These are phyloP conservation scores for Phocoena phocoena DNA, from an alignment of 2,113 vertebrate species.

Conservation along the genomic window DNA sequence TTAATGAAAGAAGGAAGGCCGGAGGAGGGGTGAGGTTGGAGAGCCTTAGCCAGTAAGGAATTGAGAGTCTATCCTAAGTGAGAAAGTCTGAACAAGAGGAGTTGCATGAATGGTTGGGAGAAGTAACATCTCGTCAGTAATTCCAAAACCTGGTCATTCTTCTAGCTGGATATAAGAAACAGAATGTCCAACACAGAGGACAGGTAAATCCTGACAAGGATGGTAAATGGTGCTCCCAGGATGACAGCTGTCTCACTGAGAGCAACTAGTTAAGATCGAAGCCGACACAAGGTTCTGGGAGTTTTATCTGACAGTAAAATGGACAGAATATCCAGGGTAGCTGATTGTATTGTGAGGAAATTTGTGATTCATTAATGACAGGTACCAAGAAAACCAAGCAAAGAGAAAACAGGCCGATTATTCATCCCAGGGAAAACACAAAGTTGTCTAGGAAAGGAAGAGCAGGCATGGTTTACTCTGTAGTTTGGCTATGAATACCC, in stretches of 20 bases:
- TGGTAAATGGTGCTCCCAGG: background rate
- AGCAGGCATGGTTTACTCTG: too few relatives aligned
- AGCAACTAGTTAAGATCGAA: background rate
- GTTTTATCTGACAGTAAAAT: background rate
- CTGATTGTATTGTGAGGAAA: background rate
- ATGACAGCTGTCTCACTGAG: background rate
- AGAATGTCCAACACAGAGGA: background rate
- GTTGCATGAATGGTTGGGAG: rapidly evolving
- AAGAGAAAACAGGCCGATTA: background rate
- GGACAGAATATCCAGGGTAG: background rate
- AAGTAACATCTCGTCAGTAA: background rate
- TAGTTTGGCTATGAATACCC: background rate
- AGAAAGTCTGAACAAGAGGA: background rate
- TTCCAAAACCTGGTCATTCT: background rate
- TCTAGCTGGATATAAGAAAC: background rate
- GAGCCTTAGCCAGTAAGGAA: background rate
- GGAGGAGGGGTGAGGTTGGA: background rate
- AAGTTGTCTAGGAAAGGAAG: background rate
- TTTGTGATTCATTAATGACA: background rate
- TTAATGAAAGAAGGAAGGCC: background rate
- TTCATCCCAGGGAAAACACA: background rate
- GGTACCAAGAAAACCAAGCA: background rate
- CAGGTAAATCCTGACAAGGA: background rate
- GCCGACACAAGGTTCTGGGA: background rate
- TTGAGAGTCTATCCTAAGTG: background rate